phyloP scores from a whole-genome alignment of 2,113 vertebrate species.

The Megaptera novaeangliae region DNA sequence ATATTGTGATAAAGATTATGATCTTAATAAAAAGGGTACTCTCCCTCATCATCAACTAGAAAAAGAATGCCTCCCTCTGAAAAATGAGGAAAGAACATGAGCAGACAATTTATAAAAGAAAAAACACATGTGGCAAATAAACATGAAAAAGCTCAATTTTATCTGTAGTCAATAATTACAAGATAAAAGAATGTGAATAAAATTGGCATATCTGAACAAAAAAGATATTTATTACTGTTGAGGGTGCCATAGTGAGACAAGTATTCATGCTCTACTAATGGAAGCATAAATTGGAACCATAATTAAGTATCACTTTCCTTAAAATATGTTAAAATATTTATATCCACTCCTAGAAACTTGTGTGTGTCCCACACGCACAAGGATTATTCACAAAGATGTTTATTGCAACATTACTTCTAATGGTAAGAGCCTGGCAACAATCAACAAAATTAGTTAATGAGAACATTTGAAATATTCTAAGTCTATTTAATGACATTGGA shows the following conservation, averaged over 20 bases:
- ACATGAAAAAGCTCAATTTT: not conserved
- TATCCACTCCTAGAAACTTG: not conserved
- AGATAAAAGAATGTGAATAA: conserved; percentile 13
- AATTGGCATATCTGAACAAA: not conserved
- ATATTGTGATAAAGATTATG: not conserved
- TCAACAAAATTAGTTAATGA: conserved; percentile 12
- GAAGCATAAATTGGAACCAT: not conserved
- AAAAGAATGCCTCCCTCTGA: not conserved
- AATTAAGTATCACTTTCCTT: not conserved
- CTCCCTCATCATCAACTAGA: not conserved
- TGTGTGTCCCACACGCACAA: not conserved
- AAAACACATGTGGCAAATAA: not conserved
- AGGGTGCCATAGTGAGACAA: not conserved
- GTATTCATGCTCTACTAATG: not conserved
- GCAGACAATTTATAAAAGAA: not conserved
- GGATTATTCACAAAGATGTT: not conserved
- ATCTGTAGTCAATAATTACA: not conserved
- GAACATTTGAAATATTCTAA: not conserved
- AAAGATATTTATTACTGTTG: not conserved
- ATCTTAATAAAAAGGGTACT: not conserved
- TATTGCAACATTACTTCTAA: not conserved
- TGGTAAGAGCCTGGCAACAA: not conserved
- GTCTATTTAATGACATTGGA: not conserved
- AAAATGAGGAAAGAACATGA: not conserved
- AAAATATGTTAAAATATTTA: not conserved